phyloP scores from a whole-genome alignment of 2,113 vertebrate genomes.

The Forbesichthys agassizii region DNA sequence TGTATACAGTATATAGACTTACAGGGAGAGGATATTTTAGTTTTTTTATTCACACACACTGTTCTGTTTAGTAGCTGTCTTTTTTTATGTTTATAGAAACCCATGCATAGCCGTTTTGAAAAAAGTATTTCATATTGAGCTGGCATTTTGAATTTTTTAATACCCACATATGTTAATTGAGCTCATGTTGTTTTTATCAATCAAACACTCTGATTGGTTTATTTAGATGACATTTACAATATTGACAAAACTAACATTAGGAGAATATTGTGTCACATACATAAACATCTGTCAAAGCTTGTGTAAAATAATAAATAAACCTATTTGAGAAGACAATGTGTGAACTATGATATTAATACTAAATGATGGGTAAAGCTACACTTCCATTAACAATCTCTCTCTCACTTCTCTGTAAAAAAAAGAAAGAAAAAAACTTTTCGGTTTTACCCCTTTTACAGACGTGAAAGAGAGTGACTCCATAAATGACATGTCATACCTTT shows the following conservation, averaged over 20 bases:
- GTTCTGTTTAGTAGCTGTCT: no score
- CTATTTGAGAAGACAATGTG: not conserved
- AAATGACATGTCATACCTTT: conserved; percentile 28
- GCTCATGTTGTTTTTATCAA: no score
- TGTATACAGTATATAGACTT: no score
- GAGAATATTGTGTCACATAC: not conserved
- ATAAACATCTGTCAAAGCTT: not conserved
- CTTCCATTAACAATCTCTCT: no score
- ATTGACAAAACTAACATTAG: not conserved
- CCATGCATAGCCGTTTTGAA: not conserved
- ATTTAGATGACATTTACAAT: not conserved
- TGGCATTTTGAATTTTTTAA: not conserved
- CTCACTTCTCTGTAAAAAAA: no score
- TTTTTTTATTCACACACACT: no score
- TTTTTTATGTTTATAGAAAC: no score
- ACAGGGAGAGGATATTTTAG: no score
- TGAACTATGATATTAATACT: not conserved
- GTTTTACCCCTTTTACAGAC: not conserved
- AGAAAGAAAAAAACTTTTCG: conserved; percentile 3
- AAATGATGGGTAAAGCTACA: not conserved
- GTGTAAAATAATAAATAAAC: not conserved
- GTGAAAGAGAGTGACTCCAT: conserved; percentile 15
- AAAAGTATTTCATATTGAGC: not conserved
- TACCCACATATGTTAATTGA: no score
- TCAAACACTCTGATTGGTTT: not conserved